Conservation (phyloP, 2,113 vertebrate genomes). For the Ailuropoda melanoleuca region DNA sequence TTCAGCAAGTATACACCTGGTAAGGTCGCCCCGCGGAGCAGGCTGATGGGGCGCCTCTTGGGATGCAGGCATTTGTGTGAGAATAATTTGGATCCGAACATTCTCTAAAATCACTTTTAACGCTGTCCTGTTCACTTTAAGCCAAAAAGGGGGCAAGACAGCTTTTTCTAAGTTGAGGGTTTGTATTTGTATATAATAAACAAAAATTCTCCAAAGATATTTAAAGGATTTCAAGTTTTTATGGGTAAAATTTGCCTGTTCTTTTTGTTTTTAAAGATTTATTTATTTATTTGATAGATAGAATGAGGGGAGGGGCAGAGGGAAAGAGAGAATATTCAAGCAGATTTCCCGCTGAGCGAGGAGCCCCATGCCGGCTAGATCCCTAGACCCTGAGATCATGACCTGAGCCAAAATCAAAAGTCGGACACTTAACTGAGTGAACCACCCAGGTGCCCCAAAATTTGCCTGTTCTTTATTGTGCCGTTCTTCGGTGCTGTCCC, state of each 20-base stretch:
- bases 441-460: neutral
- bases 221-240: neutral
- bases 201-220: neutral
- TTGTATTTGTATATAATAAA: neutral
- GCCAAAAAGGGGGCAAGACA: neutral
- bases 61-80: rapidly evolving
- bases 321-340: neutral
- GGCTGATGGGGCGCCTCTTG: neutral
- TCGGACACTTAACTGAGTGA: neutral
- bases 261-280: neutral
- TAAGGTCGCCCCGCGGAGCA: neutral
- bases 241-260: neutral
- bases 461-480: neutral
- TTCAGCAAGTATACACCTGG: neutral
- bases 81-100: neutral
- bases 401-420: neutral
- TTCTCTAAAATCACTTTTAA: neutral
- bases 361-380: neutral
- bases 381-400: neutral
- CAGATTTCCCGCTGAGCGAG: neutral
- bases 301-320: neutral
- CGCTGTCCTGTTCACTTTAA: neutral
- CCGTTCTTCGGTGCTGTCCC: neutral
- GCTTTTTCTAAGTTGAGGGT: neutral
- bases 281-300: neutral